Conservation (phyloP, 1,140 invertebrate genomes). For the Pseudomyrmex gracilis region DNA sequence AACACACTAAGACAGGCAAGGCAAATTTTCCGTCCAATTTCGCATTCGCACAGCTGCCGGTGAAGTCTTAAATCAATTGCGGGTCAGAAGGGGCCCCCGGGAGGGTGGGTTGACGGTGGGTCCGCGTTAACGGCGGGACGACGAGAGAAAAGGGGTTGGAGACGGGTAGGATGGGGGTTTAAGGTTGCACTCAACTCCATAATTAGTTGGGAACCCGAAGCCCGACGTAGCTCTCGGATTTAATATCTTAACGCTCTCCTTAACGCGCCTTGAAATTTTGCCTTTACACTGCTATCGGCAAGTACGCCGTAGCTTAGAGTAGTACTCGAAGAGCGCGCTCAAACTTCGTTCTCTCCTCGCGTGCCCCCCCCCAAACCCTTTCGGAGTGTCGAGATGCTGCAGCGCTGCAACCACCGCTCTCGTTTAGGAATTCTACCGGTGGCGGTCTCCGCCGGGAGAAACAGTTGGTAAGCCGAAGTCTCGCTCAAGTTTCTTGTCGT, state of each 20-base stretch:
- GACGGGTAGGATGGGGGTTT: slow-evolving; percentile 49
- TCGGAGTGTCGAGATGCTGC: slow-evolving; percentile 7
- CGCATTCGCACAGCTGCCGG: slow-evolving; percentile 75
- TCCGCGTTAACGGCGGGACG: slow-evolving; percentile 39
- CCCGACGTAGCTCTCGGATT: slow-evolving; percentile 74
- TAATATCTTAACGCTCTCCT: slow-evolving; percentile 80
- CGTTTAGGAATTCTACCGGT: slow-evolving; percentile 27
- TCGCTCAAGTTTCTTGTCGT: slow-evolving; percentile 46
- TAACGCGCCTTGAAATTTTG: slow-evolving; percentile 76
- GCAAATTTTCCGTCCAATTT: slow-evolving; percentile 78
- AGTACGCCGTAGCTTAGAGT: slow-evolving; percentile 57
- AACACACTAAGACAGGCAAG: slow-evolving; percentile 64
- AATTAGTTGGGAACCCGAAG: slow-evolving; percentile 78
- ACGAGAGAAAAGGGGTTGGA: slow-evolving; percentile 2
- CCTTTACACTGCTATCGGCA: slow-evolving; percentile 68
- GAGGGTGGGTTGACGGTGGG: slow-evolving; percentile 7
- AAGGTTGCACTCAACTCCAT: slow-evolving; percentile 80
- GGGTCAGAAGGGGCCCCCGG: slow-evolving; percentile 46
- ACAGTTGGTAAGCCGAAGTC: slow-evolving; percentile 23
- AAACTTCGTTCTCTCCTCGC: slow-evolving; percentile 57
- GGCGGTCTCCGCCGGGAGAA: slow-evolving; percentile 22
- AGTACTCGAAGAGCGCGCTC: slow-evolving; percentile 47
- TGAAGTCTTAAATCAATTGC: slow-evolving; percentile 81
- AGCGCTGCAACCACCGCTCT: slow-evolving; percentile 27
- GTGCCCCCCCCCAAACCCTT: background rate